These are phyloP conservation scores for Globodera ellingtonae DNA, from an alignment of 1,140 invertebrate species.

Conservation along the genomic window DNA sequence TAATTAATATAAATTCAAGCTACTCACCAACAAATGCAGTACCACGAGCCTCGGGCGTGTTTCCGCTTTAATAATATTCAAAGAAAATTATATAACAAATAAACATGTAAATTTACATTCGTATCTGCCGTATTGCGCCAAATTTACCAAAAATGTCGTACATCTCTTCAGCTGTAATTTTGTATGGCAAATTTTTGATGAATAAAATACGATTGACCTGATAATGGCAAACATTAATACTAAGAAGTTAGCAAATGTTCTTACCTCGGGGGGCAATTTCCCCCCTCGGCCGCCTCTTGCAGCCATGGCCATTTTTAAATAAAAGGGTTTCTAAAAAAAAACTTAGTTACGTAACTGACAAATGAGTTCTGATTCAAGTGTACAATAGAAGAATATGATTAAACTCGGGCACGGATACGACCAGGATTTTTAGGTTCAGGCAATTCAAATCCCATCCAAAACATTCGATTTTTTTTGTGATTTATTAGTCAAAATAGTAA, in stretches of 20 bases:
- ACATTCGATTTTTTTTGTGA: too few relatives aligned
- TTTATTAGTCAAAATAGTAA: too few relatives aligned
- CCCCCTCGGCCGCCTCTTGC: conserved; percentile 48
- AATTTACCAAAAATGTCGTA: conserved; percentile 99
- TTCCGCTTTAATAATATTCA: conserved; percentile 75
- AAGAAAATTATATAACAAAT: conserved; percentile 8
- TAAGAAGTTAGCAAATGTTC: neutral
- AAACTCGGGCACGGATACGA: too few relatives aligned
- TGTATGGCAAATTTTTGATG: conserved; percentile 95
- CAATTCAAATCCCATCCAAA: too few relatives aligned
- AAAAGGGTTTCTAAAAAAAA: neutral
- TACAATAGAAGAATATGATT: too few relatives aligned
- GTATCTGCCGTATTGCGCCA: conserved; percentile 95
- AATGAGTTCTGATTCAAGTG: too few relatives aligned
- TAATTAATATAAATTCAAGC: too few relatives aligned
- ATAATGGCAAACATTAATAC: neutral
- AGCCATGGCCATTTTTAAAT: conserved; percentile 54
- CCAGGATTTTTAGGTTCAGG: too few relatives aligned
- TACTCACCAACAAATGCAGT: conserved; percentile 85
- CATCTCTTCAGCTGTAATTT: conserved; percentile 99
- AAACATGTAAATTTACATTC: conserved; percentile 78
- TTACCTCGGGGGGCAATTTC: conserved; percentile 81
- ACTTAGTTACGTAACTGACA: neutral
- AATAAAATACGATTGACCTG: conserved; percentile 92
- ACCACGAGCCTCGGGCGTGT: conserved; percentile 93